phyloP scores from a whole-genome alignment of 2,888 invertebrate species.

The Lypha dubia region DNA sequence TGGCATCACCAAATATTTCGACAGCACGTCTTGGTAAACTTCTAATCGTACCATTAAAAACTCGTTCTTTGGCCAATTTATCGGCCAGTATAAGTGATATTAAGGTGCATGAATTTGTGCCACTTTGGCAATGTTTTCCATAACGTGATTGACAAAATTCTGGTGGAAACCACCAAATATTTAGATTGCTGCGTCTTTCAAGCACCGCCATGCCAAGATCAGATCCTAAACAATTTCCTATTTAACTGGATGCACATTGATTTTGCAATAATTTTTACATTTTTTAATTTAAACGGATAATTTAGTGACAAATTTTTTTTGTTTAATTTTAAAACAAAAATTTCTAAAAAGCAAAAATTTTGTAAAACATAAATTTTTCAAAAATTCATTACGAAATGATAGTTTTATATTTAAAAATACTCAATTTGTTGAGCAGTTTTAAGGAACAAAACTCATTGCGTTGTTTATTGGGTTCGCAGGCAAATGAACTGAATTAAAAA shows the following conservation, averaged over 20 bases:
- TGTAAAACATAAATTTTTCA: neutral
- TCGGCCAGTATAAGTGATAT: conserved; percentile 86
- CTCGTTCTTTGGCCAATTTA: conserved; percentile 80
- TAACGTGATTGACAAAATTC: conserved; percentile 86
- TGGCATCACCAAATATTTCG: conserved; percentile 84
- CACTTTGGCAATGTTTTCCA: conserved; percentile 84
- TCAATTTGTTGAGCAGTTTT: neutral
- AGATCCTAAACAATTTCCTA: neutral
- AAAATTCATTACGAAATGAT: conserved; percentile 40
- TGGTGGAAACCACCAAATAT: conserved; percentile 85
- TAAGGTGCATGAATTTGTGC: conserved; percentile 86
- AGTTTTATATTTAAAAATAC: neutral
- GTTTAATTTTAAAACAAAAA: conserved; percentile 4
- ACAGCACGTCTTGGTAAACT: conserved; percentile 82
- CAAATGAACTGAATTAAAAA: no score
- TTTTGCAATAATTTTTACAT: conserved; percentile 26
- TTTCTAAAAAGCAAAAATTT: conserved; percentile 21
- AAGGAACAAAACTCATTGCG: neutral
- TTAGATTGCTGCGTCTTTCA: conserved; percentile 79
- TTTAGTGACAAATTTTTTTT: neutral
- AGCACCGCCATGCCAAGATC: conserved; percentile 77
- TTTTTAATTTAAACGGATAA: conserved; percentile 6
- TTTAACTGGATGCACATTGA: conserved; percentile 26
- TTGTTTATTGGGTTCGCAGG: no score
- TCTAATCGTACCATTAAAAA: conserved; percentile 72